Percentiles rank a stretch among this genome's conserved stretches.
phyloP scores from a whole-genome alignment of 2,113 vertebrate species.

The Osmerus mordax region DNA sequence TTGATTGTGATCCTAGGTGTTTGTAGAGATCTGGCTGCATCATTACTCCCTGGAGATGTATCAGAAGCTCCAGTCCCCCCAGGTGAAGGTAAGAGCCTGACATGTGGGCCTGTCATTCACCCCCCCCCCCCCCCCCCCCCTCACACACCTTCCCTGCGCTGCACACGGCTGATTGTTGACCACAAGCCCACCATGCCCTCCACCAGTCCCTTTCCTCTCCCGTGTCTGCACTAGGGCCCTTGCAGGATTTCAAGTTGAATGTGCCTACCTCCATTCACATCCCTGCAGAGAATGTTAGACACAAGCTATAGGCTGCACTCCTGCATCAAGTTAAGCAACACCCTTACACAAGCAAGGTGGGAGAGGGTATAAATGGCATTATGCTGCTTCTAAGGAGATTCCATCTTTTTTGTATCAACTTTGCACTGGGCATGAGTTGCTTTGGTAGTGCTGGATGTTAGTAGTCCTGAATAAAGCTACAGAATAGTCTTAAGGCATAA shows the following conservation, averaged over 20 bases:
- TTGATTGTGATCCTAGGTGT: constrained; percentile 73
- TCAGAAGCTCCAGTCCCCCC: constrained; percentile 96
- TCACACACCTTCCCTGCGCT: not conserved
- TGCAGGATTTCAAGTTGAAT: not conserved
- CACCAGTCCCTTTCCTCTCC: not conserved
- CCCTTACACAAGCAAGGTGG: no score
- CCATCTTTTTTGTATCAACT: no score
- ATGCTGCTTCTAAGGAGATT: no score
- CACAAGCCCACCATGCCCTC: constrained; percentile 13
- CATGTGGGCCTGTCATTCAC: not conserved
- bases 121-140: not conserved
- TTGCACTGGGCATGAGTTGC: no score
- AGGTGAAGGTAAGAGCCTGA: constrained; percentile 85
- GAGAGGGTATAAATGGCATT: no score
- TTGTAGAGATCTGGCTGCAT: constrained; percentile 98
- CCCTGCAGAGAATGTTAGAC: no score
- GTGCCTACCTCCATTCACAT: constrained; percentile 2
- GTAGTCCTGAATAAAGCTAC: no score
- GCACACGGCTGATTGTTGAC: constrained; percentile 54
- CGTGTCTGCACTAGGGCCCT: constrained; percentile 20
- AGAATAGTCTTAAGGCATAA: not conserved
- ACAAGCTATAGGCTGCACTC: no score
- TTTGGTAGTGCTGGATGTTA: no score
- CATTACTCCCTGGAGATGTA: constrained; percentile 97
- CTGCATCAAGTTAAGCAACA: no score